Evolutionary conservation across 2,113 vertebrate genomes (phyloP).

Genomic region (Numenius arquata): DNA sequence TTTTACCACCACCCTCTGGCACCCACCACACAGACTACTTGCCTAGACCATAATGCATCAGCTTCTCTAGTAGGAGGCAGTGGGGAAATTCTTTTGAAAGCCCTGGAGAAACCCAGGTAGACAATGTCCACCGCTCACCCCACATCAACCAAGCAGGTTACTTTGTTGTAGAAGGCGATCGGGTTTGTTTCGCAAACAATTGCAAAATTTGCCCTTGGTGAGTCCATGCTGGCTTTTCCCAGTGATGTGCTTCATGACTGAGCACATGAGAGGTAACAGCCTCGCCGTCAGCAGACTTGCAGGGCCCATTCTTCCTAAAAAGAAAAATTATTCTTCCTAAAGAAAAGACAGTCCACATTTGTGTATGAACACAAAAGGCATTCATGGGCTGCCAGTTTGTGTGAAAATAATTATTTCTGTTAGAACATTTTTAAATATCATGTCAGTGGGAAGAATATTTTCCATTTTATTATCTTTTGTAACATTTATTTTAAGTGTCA

Average conservation of each 20-base stretch:
- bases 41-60: neutral
- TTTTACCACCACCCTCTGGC: neutral
- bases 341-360: neutral
- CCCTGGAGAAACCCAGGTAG: neutral
- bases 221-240: neutral
- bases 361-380: neutral
- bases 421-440: neutral
- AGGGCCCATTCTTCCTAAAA: too few relatives aligned
- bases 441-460: neutral
- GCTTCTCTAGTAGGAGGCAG: neutral
- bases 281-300: neutral
- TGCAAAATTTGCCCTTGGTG: neutral
- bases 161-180: neutral
- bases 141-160: neutral
- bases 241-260: neutral
- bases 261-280: neutral
- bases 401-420: neutral
- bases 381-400: neutral
- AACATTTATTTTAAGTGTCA: neutral
- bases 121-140: neutral
- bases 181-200: too few relatives aligned
- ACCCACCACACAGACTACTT: neutral
- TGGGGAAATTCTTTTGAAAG: neutral
- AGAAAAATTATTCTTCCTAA: neutral
- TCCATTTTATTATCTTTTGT: neutral